Evolutionary conservation across 2,113 vertebrate genomes (phyloP), one percentile per base, ranked within the genome.

Genomic region (Todiramphus saurophagus): DNA sequence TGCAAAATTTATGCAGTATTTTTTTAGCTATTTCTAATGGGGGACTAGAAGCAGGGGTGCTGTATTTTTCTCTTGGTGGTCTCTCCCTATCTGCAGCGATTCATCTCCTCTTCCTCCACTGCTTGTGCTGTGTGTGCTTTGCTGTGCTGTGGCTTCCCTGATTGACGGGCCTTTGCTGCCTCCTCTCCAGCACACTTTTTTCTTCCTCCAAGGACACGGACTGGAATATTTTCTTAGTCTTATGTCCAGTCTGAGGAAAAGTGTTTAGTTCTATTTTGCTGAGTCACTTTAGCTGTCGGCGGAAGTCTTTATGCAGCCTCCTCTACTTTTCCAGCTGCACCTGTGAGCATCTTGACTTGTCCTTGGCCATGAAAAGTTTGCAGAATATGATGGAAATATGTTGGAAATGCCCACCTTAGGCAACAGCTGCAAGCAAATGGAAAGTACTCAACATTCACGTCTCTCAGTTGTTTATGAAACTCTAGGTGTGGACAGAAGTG

Each of bases 391-490:
- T 60, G 56, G 56, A 58, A 58, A 1, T 3, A 4, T 13, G 11
- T 19, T 69, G 82, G 69, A 25, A 66, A 10, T 39, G 43, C 6
- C 63, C 1, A 0, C 0, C 4, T 3, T 27, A 59, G 41, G 13
- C 59, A 21, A 9, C 18, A 78, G 39, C 51, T 39, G 58, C 19
- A 19, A 3, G 21, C 35, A 16, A 37, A 25, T 16, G 24, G 23
- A 28, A 23, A 56, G 21, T 16, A 4, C 25, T 51, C 30, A 4
- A 1, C 2, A 0, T 2, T 16, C 0, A 0, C 8, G 24, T 16
- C 59, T 3, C 46, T 9, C 55, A 19, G 41, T 3, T n/a, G 11
- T 7, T 39, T 28, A 4, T 4, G 15, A 8, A 76, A 25, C 5
- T 10, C 16, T 10, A 41, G 28, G 20, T 13, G 43, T 20, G 27